A percentile compares a stretch with the other conserved stretches of the same genome.
Conservation (phyloP, 2,113 vertebrate genomes). For the Ancistrus triradiatus region DNA sequence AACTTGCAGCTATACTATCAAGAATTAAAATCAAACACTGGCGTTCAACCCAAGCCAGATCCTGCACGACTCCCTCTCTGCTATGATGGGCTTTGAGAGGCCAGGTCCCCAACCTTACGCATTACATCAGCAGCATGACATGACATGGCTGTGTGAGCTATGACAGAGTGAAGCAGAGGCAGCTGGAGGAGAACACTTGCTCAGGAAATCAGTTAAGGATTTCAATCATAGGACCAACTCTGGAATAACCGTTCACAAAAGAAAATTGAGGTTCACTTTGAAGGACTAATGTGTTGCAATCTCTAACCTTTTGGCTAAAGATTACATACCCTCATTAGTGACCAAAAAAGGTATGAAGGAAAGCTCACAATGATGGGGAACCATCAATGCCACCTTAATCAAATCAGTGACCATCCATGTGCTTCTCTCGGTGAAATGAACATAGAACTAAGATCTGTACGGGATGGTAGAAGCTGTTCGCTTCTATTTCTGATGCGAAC, state of each 20-base stretch:
- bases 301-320: slow-evolving; percentile 66
- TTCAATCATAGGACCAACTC: slow-evolving; percentile 24
- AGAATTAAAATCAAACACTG: slow-evolving; percentile 32
- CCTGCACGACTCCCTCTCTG: not conserved
- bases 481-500: not conserved
- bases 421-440: not conserved
- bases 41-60: slow-evolving; percentile 17
- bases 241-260: slow-evolving; percentile 36
- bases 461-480: not conserved
- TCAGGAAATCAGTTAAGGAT: slow-evolving; percentile 19
- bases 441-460: not conserved
- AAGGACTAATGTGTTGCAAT: slow-evolving; percentile 49
- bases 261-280: slow-evolving; percentile 8
- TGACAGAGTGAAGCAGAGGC: slow-evolving; percentile 23
- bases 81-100: no score
- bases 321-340: slow-evolving; percentile 42
- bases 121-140: slow-evolving; percentile 46
- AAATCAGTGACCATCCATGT: not conserved
- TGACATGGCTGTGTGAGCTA: slow-evolving; percentile 33
- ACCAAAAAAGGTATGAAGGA: slow-evolving; percentile 59
- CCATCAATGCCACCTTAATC: slow-evolving; percentile 38
- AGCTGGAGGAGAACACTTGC: not conserved
- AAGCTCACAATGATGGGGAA: slow-evolving; percentile 61
- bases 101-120: no score
- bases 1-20: slow-evolving; percentile 5